Conservation (phyloP, 1,140 invertebrate species). For the Acromyrmex charruanus region DNA sequence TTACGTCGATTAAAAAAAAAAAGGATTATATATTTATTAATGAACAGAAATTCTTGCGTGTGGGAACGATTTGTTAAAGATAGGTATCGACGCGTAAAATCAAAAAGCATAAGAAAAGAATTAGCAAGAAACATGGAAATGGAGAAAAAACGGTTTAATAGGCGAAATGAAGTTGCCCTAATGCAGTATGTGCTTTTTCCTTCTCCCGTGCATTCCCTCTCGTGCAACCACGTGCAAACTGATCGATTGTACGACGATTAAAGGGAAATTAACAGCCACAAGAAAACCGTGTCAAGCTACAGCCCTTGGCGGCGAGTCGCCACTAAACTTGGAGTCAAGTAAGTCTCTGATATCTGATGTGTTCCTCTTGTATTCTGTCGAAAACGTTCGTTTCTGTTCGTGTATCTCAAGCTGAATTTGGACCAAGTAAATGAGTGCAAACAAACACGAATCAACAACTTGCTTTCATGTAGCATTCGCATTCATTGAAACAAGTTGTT, state of each 20-base stretch:
- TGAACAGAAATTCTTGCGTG: slow-evolving; percentile 35
- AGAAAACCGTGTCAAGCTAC: slow-evolving; percentile 89
- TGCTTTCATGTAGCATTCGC: not conserved
- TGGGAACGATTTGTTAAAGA: slow-evolving; percentile 42
- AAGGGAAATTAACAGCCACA: slow-evolving; percentile 85
- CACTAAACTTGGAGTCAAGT: slow-evolving; percentile 97
- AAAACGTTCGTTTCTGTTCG: slow-evolving; percentile 76
- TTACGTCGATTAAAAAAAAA: not conserved
- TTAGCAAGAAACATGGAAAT: slow-evolving; percentile 64
- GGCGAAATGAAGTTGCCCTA: slow-evolving; percentile 82
- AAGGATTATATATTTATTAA: not conserved
- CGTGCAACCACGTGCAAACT: slow-evolving; percentile 82
- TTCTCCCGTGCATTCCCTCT: slow-evolving; percentile 85
- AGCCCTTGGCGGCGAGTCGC: slow-evolving; percentile 96
- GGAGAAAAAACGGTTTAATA: slow-evolving; percentile 64
- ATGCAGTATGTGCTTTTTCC: slow-evolving; percentile 87
- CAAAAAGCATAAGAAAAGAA: slow-evolving; percentile 42
- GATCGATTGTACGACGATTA: slow-evolving; percentile 82
- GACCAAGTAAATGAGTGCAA: not conserved
- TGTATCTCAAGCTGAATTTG: slow-evolving; percentile 57
- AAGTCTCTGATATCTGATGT: slow-evolving; percentile 88
- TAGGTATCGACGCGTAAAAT: slow-evolving; percentile 14
- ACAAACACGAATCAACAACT: not conserved
- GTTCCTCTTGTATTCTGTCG: slow-evolving; percentile 76
- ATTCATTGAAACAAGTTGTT: not conserved